A percentile compares a stretch with the other conserved stretches of the same genome.
Evolutionary conservation across 1,140 invertebrate genomes (phyloP).

Genomic region (Caenorhabditis elegans): DNA sequence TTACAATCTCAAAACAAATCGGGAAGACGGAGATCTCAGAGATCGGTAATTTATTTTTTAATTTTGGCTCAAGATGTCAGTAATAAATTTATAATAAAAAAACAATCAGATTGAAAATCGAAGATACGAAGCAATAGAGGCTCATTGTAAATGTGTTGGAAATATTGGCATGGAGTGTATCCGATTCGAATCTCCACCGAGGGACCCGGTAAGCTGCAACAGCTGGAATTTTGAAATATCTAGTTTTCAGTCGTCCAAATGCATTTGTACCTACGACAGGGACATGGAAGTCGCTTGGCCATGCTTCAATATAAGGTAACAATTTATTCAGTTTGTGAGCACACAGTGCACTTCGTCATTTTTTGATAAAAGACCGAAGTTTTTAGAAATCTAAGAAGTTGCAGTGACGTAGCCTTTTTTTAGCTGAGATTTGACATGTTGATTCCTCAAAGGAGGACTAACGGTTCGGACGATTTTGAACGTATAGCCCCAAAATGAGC

Average conservation of each 20-base stretch:
- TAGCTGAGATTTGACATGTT: too few relatives aligned
- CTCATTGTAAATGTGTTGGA: constrained; percentile 42
- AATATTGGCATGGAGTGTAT: constrained; percentile 47
- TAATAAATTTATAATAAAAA: too few relatives aligned
- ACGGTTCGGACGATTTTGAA: too few relatives aligned
- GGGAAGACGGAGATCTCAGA: background rate
- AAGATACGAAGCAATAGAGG: constrained; percentile 43
- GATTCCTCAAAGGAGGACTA: too few relatives aligned
- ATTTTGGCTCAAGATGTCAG: too few relatives aligned
- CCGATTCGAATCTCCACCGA: constrained; percentile 42
- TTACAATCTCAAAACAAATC: background rate
- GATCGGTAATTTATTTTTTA: background rate
- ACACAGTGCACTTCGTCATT: too few relatives aligned
- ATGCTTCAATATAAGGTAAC: constrained; percentile 41
- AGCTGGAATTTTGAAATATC: background rate
- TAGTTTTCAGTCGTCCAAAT: constrained; percentile 37
- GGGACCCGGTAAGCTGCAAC: background rate
- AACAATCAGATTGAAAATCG: background rate
- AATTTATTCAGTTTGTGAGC: background rate
- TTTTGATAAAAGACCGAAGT: too few relatives aligned
- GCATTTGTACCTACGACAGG: constrained; percentile 40
- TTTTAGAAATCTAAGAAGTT: too few relatives aligned
- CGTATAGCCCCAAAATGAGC: too few relatives aligned
- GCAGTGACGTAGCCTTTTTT: too few relatives aligned
- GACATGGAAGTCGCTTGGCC: constrained; percentile 42